phyloP scores from a whole-genome alignment of 2,888 invertebrate species.

The Diplolepis rosae region DNA sequence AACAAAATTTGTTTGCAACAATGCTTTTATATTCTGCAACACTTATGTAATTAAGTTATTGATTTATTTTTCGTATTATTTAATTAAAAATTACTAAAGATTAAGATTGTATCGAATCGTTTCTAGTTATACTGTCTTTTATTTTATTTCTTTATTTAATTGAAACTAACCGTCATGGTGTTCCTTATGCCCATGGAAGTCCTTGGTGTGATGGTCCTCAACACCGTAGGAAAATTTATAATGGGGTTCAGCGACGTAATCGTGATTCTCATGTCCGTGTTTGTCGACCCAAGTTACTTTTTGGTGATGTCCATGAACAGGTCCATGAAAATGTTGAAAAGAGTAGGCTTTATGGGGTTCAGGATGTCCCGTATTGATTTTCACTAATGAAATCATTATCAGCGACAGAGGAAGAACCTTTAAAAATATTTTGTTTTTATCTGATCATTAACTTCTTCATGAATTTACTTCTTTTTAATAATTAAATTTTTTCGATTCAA shows the following conservation, averaged over 20 bases:
- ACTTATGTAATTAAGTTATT: not conserved
- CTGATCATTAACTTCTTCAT: too few relatives aligned
- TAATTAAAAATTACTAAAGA: too few relatives aligned
- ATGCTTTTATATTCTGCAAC: not conserved
- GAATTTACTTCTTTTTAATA: too few relatives aligned
- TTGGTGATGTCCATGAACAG: conserved; percentile 46
- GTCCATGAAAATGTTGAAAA: conserved; percentile 49
- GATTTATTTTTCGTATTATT: too few relatives aligned
- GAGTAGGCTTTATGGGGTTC: conserved; percentile 44
- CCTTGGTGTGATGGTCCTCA: conserved; percentile 50
- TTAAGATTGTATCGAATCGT: not conserved
- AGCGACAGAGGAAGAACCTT: conserved; percentile 19
- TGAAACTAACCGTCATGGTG: conserved; percentile 45
- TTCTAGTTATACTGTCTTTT: not conserved
- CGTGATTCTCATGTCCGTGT: conserved; percentile 50
- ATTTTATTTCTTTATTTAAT: not conserved
- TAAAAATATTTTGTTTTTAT: not conserved
- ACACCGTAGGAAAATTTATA: conserved; percentile 51
- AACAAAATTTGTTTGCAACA: too few relatives aligned
- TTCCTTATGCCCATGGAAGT: conserved; percentile 47
- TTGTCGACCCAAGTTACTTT: conserved; percentile 49
- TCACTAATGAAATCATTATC: conserved; percentile 24
- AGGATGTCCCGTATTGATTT: not conserved
- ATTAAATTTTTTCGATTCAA: too few relatives aligned
- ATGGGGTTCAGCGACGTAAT: conserved; percentile 48